Evolutionary conservation across 2,113 vertebrate genomes (phyloP), one percentile per base, ranked within the genome.

Genomic region (Loxodonta africana): DNA sequence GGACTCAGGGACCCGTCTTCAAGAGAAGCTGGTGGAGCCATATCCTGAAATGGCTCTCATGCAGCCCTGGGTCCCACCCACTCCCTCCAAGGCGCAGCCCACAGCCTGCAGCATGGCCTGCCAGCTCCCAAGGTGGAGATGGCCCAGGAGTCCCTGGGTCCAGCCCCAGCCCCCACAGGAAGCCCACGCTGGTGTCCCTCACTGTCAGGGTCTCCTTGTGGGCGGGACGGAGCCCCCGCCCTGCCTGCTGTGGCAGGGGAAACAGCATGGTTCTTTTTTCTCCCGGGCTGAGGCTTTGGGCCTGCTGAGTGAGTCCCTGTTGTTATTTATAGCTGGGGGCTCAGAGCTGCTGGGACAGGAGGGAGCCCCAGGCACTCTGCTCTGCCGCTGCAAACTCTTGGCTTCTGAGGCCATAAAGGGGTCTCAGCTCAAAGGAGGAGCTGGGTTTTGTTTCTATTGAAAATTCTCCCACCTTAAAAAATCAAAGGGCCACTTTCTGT

Each of bases 101-200:
- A 33, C 77, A 80, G 46, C 15, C 44, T 33, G 28, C 60, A 62
- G 30, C 12, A 17, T 71, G 67, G 12, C 67, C 67, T 71, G 67
- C 67, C 15, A 17, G 53, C 53, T 14, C 53, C 53, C 3, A 10
- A 57, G 53, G 53, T 57, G 53, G 53, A 57, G 15, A 57, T 57
- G 53, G 53, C 12, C 53, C 53, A 57, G 53, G 53, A 57, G 15
- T 57, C 53, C 53, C 53, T 14, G 15, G 53, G 53, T 14, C 53
- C 53, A 57, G 15, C 53, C 53, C 8, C 53, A 57, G 53, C 53
- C 53, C 15, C 53, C 53, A 57, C 15, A 23, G 25, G 62, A 26
- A 67, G 28, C 8, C 25, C 25, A 28, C 0, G 53, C 44, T 4
- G 0, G 26, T 3, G 28, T 8, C 25, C 28, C 74, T 25, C 37